Conservation (phyloP, 2,888 invertebrate species). For the Meloe dianella region DNA sequence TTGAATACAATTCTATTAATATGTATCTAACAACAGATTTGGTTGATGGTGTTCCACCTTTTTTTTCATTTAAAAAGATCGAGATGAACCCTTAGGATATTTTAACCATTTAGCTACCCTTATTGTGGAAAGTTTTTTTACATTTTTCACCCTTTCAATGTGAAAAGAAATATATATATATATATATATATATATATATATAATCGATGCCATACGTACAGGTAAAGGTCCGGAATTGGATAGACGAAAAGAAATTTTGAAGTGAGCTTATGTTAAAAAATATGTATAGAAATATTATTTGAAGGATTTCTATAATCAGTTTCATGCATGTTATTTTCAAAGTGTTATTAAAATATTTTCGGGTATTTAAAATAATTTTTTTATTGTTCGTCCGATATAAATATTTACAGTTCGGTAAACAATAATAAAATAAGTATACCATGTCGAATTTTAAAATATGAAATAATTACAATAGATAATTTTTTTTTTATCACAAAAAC, state of each 20-base stretch:
- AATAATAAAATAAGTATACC: slow-evolving; percentile 41
- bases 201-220: slow-evolving; percentile 23
- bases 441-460: slow-evolving; percentile 39
- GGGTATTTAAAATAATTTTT: slow-evolving; percentile 37
- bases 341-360: slow-evolving; percentile 38
- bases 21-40: slow-evolving; percentile 22
- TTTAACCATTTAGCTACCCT: slow-evolving; percentile 52
- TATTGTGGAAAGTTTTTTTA: slow-evolving; percentile 47
- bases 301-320: slow-evolving; percentile 11
- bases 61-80: slow-evolving; percentile 31
- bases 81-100: slow-evolving; percentile 50
- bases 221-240: slow-evolving; percentile 33
- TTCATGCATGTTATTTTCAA: slow-evolving; percentile 40
- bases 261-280: not conserved
- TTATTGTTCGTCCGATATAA: slow-evolving; percentile 34
- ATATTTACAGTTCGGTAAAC: slow-evolving; percentile 44
- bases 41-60: slow-evolving; percentile 39
- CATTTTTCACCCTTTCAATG: slow-evolving; percentile 39
- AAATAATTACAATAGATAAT: slow-evolving; percentile 33
- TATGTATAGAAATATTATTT: not conserved
- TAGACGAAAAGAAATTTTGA: slow-evolving; percentile 5
- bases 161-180: slow-evolving; percentile 19
- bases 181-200: slow-evolving; percentile 20
- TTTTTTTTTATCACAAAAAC: slow-evolving; percentile 31
- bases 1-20: slow-evolving; percentile 17